phyloP scores from a whole-genome alignment of 1,140 invertebrate genomes.

The Rhynchophorus ferrugineus region DNA sequence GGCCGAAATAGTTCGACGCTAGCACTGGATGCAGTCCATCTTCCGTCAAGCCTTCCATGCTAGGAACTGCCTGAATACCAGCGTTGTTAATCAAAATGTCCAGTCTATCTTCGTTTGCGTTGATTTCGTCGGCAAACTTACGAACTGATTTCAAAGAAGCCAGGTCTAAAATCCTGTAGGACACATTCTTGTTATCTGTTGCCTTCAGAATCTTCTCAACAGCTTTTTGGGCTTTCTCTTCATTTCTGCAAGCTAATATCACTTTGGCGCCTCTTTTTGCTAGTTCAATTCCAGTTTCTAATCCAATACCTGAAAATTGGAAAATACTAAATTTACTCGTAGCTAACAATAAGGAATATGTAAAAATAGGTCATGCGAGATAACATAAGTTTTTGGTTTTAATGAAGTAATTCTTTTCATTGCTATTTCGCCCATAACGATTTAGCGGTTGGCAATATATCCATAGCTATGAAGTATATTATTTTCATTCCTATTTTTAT shows the following conservation, averaged over 20 bases:
- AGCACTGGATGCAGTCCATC: constrained; percentile 52
- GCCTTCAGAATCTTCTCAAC: constrained; percentile 34
- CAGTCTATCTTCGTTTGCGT: constrained; percentile 44
- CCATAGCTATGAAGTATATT: no score
- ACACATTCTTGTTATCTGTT: constrained; percentile 37
- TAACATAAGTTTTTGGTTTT: no score
- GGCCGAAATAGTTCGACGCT: constrained; percentile 56
- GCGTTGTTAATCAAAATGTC: constrained; percentile 63
- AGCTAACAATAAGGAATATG: no score
- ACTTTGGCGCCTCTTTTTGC: constrained; percentile 32
- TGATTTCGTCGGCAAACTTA: constrained; percentile 44
- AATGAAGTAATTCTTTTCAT: no score
- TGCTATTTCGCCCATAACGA: no score
- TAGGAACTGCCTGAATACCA: constrained; percentile 37
- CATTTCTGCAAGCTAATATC: constrained; percentile 31
- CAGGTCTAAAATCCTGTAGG: constrained; percentile 38
- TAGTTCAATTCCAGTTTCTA: constrained; percentile 29
- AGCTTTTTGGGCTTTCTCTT: constrained; percentile 33
- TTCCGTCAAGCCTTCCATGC: constrained; percentile 40
- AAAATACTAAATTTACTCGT: no score
- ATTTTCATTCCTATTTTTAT: no score
- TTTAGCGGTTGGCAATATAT: no score
- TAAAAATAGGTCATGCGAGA: no score
- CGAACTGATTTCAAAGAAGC: constrained; percentile 44
- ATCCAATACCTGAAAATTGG: constrained; percentile 32